Evolutionary conservation across 2,797 vertebrate species (phyloP).

Genomic region (Hydrophis major): DNA sequence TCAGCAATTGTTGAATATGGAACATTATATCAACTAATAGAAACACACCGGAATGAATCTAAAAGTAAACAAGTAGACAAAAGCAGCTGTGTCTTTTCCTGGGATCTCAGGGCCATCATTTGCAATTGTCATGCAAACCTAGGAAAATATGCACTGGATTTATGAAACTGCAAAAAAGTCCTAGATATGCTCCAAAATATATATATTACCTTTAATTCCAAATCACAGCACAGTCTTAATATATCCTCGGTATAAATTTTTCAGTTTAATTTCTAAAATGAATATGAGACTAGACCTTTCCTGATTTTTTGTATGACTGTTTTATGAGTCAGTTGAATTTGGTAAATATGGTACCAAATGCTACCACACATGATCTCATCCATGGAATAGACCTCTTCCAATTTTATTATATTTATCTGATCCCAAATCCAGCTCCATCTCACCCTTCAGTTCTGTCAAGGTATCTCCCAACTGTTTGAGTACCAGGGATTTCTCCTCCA

Average conservation of each 20-base stretch:
- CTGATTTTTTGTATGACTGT: neutral
- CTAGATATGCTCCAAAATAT: neutral
- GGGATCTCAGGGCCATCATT: neutral
- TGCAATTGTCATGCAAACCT: neutral
- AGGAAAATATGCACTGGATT: neutral
- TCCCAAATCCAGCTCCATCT: slow-evolving; percentile 49
- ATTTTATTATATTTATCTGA: neutral
- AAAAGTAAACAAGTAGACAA: neutral
- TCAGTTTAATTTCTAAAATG: neutral
- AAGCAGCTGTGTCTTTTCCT: neutral
- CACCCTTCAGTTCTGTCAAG: slow-evolving; percentile 93
- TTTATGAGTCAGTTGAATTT: neutral
- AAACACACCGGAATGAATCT: neutral
- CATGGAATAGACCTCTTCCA: neutral
- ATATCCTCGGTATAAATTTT: neutral
- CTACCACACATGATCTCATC: neutral
- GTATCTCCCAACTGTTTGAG: slow-evolving; percentile 95
- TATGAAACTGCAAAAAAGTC: neutral
- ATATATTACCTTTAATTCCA: neutral
- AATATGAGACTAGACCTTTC: neutral
- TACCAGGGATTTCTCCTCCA: slow-evolving; percentile 91
- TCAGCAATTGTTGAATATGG: neutral
- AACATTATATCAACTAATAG: neutral
- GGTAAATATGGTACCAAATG: neutral
- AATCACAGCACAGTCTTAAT: neutral